Percentiles rank a stretch among this genome's conserved stretches.
Conservation (phyloP, 2,888 invertebrate genomes). For the Zaprionus lineosus region DNA sequence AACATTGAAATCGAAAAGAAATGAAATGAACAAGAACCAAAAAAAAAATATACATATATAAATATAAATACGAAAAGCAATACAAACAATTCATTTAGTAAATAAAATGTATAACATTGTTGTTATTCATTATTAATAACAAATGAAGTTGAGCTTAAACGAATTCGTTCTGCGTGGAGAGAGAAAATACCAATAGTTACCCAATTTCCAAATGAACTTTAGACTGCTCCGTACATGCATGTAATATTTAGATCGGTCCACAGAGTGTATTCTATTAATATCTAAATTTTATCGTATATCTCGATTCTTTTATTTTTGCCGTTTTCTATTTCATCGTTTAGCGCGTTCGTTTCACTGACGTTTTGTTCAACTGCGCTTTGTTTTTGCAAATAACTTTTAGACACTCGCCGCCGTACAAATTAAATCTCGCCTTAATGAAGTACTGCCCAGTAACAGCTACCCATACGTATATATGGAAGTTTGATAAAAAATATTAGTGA, state of each 20-base stretch:
- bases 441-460: slow-evolving; percentile 15
- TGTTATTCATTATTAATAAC: slow-evolving; percentile 13
- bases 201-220: slow-evolving; percentile 35
- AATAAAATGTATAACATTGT: slow-evolving; percentile 7
- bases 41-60: slow-evolving; percentile 3
- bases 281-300: slow-evolving; percentile 36
- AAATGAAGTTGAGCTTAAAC: slow-evolving; percentile 30
- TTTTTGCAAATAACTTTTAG: slow-evolving; percentile 48
- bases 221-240: slow-evolving; percentile 12
- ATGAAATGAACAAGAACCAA: too few relatives aligned
- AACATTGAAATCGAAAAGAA: slow-evolving; percentile 25
- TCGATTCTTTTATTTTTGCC: slow-evolving; percentile 11
- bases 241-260: not conserved
- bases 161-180: not conserved
- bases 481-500: not conserved
- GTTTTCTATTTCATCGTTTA: slow-evolving; percentile 29
- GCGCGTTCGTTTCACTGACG: slow-evolving; percentile 40
- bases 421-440: slow-evolving; percentile 51
- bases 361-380: slow-evolving; percentile 54
- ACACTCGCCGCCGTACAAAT: slow-evolving; percentile 32
- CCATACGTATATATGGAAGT: slow-evolving; percentile 12
- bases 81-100: not conserved
- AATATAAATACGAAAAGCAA: not conserved
- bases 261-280: slow-evolving; percentile 60
- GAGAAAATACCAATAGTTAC: slow-evolving; percentile 26